Base-by-base conservation (phyloP, 2,888 invertebrate species). In the Cordylochernes scorpioides region DNA sequence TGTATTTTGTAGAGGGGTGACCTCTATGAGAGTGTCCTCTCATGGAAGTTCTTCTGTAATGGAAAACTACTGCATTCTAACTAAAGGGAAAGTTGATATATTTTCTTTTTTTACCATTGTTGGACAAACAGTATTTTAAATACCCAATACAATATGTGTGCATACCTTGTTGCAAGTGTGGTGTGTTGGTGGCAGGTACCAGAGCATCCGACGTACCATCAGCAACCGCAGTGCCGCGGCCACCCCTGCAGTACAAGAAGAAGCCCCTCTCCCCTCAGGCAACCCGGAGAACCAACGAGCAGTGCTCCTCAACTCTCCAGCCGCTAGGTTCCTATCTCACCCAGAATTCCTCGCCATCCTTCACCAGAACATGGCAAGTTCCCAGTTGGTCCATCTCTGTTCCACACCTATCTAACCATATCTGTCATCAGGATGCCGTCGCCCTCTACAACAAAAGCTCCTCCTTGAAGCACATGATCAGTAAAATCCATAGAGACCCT, bases 381-480 rank as follows among this genome's bases (percentile, higher is more conserved):
- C n/a, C n/a, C n/a, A n/a, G n/a, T n/a, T n/a, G n/a, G n/a, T n/a
- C n/a, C n/a, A n/a, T 16, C 5, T 28, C 2, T 4, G 15, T 24
- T 22, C 4, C 13, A 22, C 1, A 28, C n/a, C 30, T 35, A 17
- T 25, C 29, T 38, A 19, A n/a, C 9, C 10, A 22, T 22, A 6
- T 13, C 14, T 22, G 5, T 22, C 12, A 22, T 22, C n/a, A 70
- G 63, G 77, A 77, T 45, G 84, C 82, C 2, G 64, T 82, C 39
- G 60, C 70, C 7, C 39, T 78, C 17, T 88, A 84, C 57, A 84
- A 82, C 53, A 63, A 75, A 39, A 84, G 78, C 53, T 68, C 73
- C 4, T 72, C 80, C 1, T 58, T 91, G 7, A 88, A 88, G 51
- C 84, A 88, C 51, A 86, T 94, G 77, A 72, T 91, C 32, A 74